Evolutionary conservation across 2,888 invertebrate species (phyloP).

Genomic region (Drosophila limbata): DNA sequence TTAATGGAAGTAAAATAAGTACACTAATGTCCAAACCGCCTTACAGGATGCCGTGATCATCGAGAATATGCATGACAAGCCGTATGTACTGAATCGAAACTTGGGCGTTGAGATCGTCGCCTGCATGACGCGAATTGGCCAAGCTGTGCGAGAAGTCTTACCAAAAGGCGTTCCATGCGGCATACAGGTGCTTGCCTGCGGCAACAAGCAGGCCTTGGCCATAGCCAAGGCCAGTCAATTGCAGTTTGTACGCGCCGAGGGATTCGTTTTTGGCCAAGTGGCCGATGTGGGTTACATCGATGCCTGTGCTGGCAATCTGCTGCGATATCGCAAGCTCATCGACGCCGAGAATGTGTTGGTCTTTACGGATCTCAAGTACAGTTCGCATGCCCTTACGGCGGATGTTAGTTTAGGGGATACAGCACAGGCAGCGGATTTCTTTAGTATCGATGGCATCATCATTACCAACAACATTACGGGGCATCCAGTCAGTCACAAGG

Average conservation of each 20-base stretch:
- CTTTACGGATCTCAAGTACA: conserved; percentile 8
- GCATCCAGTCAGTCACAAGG: conserved; percentile 1
- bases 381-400: conserved; percentile 8
- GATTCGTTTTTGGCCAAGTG: conserved; percentile 6
- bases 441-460: conserved; percentile 6
- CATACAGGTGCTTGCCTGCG: conserved; percentile 4
- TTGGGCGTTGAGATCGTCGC: background rate
- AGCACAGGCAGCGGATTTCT: conserved; percentile 9
- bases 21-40: background rate
- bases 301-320: conserved; percentile 1
- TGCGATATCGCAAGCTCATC: conserved; percentile 8
- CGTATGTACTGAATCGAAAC: background rate
- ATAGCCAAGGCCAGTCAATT: conserved; percentile 8
- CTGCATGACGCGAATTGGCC: conserved; percentile 2
- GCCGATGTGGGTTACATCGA: conserved; percentile 13
- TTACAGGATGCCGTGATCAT: background rate
- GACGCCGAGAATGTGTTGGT: conserved; percentile 2
- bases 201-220: conserved; percentile 2
- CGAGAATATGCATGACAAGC: conserved; percentile 11
- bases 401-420: background rate
- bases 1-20: background rate
- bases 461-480: background rate
- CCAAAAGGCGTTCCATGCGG: background rate
- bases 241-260: conserved; percentile 7
- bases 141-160: background rate